A percentile compares a stretch with the other conserved stretches of the same genome.
phyloP scores from a whole-genome alignment of 2,888 invertebrate species.

The Thereva nobilitata region DNA sequence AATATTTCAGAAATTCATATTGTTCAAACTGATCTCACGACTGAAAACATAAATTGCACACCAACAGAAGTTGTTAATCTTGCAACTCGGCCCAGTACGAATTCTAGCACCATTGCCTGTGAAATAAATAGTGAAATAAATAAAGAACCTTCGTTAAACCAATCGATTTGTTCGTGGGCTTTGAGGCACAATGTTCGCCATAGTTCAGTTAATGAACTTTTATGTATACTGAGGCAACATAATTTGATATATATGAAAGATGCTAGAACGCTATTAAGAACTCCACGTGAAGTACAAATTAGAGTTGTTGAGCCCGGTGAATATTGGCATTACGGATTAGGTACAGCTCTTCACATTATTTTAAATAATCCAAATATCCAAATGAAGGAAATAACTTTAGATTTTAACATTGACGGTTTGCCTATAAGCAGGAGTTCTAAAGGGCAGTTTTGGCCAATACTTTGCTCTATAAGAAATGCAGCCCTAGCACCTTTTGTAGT shows the following conservation, averaged over 20 bases:
- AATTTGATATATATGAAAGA: slow-evolving; percentile 1
- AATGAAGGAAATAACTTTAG: not conserved
- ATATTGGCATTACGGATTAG: slow-evolving; percentile 25
- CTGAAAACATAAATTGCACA: too few species aligned
- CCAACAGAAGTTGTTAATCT: too few species aligned
- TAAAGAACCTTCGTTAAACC: too few species aligned
- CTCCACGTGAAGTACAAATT: not conserved
- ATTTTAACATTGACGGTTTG: slow-evolving; percentile 30
- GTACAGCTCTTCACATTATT: not conserved
- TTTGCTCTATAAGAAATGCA: not conserved
- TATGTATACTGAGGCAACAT: slow-evolving; percentile 8
- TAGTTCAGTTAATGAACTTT: slow-evolving; percentile 11
- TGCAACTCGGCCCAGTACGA: too few species aligned
- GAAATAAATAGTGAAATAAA: too few species aligned
- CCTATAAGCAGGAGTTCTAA: slow-evolving; percentile 21
- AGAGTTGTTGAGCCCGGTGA: slow-evolving; percentile 1
- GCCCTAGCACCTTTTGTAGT: slow-evolving; percentile 2
- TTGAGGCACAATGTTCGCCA: not conserved
- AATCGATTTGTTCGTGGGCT: not conserved
- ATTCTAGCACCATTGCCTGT: too few species aligned
- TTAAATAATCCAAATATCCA: not conserved
- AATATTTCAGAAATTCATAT: too few species aligned
- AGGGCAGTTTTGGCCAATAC: slow-evolving; percentile 32
- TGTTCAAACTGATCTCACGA: too few species aligned
- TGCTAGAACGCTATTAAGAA: slow-evolving; percentile 17